Evolutionary conservation across 2,888 invertebrate genomes (phyloP).

Genomic region (Nemapogon koenigi): DNA sequence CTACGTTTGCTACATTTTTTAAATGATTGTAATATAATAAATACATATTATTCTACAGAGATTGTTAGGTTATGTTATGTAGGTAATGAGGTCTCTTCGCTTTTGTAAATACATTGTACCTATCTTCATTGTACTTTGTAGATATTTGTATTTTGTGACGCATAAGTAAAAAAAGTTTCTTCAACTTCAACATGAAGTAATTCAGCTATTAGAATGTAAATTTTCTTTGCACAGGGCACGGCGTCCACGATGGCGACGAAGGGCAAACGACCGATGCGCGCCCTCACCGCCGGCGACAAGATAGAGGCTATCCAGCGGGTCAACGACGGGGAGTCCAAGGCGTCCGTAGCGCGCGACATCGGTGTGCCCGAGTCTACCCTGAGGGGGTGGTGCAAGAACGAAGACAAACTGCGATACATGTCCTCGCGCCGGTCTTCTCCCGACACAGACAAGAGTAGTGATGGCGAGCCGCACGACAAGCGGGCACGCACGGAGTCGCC

Average conservation of each 20-base stretch:
- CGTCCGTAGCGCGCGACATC: slow-evolving; percentile 84
- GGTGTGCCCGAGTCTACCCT: slow-evolving; percentile 87
- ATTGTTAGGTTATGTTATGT: no score
- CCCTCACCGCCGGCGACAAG: slow-evolving; percentile 79
- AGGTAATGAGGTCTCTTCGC: no score
- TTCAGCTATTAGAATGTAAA: no score
- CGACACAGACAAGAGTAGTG: slow-evolving; percentile 69
- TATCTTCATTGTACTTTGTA: no score
- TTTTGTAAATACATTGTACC: no score
- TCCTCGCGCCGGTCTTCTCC: slow-evolving; percentile 75
- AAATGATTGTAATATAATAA: no score
- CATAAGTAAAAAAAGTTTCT: no score
- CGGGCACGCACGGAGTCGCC: slow-evolving; percentile 52
- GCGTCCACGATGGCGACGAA: slow-evolving; percentile 68
- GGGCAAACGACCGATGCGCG: slow-evolving; percentile 80
- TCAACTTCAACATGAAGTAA: no score
- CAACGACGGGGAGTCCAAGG: slow-evolving; percentile 85
- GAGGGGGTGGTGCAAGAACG: slow-evolving; percentile 88
- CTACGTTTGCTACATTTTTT: no score
- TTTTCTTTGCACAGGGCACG: slow-evolving; percentile 42
- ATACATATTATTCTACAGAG: no score
- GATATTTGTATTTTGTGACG: no score
- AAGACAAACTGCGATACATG: slow-evolving; percentile 74
- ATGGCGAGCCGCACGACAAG: slow-evolving; percentile 50
- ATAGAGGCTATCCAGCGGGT: slow-evolving; percentile 82